Evolutionary conservation across 1,140 invertebrate species (phyloP), one percentile per base, ranked within the genome.

Genomic region (Spodoptera frugiperda): DNA sequence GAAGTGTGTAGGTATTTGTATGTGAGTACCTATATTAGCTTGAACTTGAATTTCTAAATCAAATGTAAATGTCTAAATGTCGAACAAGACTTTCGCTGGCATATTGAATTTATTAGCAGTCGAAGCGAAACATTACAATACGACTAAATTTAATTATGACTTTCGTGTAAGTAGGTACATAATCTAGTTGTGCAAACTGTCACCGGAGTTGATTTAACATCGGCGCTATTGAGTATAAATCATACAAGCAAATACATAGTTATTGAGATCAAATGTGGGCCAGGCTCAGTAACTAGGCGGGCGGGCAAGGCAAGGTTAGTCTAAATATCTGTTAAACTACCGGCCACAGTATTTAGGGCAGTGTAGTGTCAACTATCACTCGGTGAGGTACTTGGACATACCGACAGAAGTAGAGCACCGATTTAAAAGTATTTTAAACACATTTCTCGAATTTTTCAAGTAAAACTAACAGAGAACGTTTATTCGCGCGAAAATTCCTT

Each of bases 191-290:
- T 39, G 57, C 39, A 11, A 25, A 49, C 39, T 63, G 72, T 74
- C 72, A 63, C 21, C n/a, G 55, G 9, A 30, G 2, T 74, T 75
- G 72, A 75, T 75, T 75, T 75, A 75, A 75, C 59, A 54, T 33
- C 48, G 59, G 46, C 33, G 33, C 33, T 15, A 75, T 53, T 11
- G 44, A 39, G n/a, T 51, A 74, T 74, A 61, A 61, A 74, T 74
- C 71, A 49, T 65, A 65, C 72, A 17, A 51, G 57, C 44, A 75
- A 75, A 17, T 48, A 25, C 21, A 49, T 49, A 48, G 48, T 76
- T 80, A 77, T 70, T 48, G 54, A 80, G 72, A 71, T 75, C 63
- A 65, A 80, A 80, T 77, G 79, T 80, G 76, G 79, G 76, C 63
- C 63, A 78, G 68, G 70, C 54, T 55, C 54, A 48, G 70, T 73